Percentiles rank a stretch among this genome's conserved stretches.
These are phyloP conservation scores for Staurois parvus DNA, from an alignment of 2,797 vertebrate species.

Conservation along the genomic window DNA sequence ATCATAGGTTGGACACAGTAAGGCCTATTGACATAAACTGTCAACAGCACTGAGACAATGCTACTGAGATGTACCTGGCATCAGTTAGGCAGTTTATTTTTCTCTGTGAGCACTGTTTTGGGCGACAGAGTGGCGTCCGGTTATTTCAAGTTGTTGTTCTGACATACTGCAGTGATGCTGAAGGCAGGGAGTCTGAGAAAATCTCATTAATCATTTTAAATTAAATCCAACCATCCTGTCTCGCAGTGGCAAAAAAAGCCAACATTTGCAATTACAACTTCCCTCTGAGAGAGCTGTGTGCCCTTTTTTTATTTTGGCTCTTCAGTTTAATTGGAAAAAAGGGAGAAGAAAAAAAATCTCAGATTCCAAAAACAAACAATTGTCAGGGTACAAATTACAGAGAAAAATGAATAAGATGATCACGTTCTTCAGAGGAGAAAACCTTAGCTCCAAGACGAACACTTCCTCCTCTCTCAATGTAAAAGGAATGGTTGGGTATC, in stretches of 20 bases:
- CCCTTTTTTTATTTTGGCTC: constrained; percentile 65
- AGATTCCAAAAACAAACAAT: constrained; percentile 66
- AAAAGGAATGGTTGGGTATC: constrained; percentile 14
- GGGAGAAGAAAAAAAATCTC: constrained; percentile 64
- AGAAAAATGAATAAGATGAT: constrained; percentile 50
- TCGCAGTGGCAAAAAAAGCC: constrained; percentile 72
- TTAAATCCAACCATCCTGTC: constrained; percentile 84
- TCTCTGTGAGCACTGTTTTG: constrained; percentile 75
- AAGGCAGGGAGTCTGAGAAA: constrained; percentile 84
- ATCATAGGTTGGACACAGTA: constrained; percentile 26
- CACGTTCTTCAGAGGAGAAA: constrained; percentile 34
- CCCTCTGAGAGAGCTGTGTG: constrained; percentile 68
- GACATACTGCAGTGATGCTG: constrained; percentile 90
- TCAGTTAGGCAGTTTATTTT: constrained; percentile 74
- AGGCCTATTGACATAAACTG: constrained; percentile 72
- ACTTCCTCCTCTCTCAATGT: constrained; percentile 16
- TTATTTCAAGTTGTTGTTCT: constrained; percentile 82
- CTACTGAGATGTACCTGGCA: constrained; percentile 76
- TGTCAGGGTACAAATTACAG: constrained; percentile 48
- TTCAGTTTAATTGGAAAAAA: constrained; percentile 67
- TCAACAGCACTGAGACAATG: constrained; percentile 75
- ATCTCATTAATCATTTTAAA: constrained; percentile 97
- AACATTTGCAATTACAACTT: constrained; percentile 82
- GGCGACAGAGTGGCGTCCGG: constrained; percentile 84
- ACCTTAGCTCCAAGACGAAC: constrained; percentile 7